These are phyloP conservation scores for Sprattus sprattus DNA, from an alignment of 2,113 vertebrate genomes.

Conservation along the genomic window DNA sequence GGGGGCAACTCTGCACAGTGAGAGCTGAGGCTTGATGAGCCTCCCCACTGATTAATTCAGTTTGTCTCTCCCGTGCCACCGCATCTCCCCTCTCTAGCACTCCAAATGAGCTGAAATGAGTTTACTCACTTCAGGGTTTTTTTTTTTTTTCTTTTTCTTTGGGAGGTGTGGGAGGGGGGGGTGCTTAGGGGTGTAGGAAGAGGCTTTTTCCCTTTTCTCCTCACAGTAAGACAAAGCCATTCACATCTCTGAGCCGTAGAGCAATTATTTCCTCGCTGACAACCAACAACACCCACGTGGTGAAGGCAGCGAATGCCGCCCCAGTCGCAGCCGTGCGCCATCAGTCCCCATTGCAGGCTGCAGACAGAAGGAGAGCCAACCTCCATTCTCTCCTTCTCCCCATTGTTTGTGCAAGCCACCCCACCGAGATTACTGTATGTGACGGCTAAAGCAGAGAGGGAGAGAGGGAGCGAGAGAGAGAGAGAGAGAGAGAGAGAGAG, in stretches of 20 bases:
- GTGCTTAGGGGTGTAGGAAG: constrained; percentile 25
- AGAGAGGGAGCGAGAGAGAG: neutral
- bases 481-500: neutral
- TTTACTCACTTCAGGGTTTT: neutral
- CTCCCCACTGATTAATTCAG: constrained; percentile 52
- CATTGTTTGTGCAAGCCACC: constrained; percentile 38
- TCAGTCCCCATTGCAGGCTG: neutral
- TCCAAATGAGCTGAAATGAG: neutral
- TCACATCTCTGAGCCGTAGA: constrained; percentile 53
- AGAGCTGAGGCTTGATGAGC: constrained; percentile 53
- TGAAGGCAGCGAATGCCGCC: constrained; percentile 42
- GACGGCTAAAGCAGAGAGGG: neutral
- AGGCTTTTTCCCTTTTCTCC: constrained; percentile 30
- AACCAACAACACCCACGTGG: constrained; percentile 49
- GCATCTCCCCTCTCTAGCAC: neutral
- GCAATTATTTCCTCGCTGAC: constrained; percentile 66
- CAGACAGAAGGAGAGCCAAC: neutral
- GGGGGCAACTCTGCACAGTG: constrained; percentile 48
- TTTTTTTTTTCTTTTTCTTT: neutral
- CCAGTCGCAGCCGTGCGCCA: neutral
- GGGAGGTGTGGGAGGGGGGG: neutral
- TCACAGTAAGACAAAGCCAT: constrained; percentile 53
- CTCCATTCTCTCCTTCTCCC: constrained; percentile 20
- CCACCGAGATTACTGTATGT: constrained; percentile 16
- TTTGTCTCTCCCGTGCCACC: constrained; percentile 37